Percentiles rank a stretch among this genome's conserved stretches.
Conservation (phyloP, 2,113 vertebrate species). For the Puntigrus tetrazona region DNA sequence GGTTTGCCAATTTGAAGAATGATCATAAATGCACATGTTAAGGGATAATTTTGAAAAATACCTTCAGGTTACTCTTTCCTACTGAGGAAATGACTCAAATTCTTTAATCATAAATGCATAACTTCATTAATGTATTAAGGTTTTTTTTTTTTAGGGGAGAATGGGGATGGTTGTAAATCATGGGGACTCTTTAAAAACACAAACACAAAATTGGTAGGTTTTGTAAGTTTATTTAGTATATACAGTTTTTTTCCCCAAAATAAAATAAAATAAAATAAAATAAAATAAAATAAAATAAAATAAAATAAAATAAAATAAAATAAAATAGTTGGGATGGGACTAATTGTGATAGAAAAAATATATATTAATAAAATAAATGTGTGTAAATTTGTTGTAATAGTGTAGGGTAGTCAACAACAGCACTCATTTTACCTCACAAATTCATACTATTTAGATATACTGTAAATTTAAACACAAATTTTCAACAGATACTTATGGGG, state of each 20-base stretch:
- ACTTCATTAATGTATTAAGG: neutral
- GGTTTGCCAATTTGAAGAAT: conserved; percentile 36
- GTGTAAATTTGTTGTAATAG: neutral
- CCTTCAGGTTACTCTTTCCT: neutral
- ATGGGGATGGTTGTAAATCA: neutral
- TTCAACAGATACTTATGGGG: neutral
- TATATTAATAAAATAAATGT: neutral
- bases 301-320: neutral
- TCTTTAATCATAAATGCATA: neutral
- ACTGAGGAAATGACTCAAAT: neutral
- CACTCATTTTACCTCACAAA: neutral
- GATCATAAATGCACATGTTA: conserved; percentile 26
- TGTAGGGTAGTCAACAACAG: neutral
- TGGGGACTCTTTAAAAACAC: too few relatives aligned
- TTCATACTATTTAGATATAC: neutral
- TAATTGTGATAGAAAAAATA: neutral
- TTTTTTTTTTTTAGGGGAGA: neutral
- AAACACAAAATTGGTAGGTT: too few relatives aligned
- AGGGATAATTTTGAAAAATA: neutral
- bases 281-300: neutral
- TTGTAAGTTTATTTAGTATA: too few relatives aligned
- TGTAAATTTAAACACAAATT: neutral
- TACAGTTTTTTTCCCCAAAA: neutral
- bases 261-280: neutral
- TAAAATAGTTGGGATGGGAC: neutral